phyloP scores from a whole-genome alignment of 2,113 vertebrate species.

The Tretioscincus oriximinensis region DNA sequence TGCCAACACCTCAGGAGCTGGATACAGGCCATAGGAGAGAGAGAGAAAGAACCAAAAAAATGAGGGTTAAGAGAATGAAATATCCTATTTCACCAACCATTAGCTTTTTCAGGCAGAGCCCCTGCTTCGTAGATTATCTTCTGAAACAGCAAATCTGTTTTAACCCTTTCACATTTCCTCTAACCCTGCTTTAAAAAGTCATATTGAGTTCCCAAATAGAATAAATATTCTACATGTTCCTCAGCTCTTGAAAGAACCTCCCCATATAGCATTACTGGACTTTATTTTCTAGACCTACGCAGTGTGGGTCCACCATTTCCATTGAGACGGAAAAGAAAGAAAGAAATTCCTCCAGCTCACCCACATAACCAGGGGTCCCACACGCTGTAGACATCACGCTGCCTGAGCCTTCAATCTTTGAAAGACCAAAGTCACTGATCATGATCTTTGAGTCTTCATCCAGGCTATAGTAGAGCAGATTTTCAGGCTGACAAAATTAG shows the following conservation, averaged over 20 bases:
- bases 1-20: slow-evolving; percentile 94
- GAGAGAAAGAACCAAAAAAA: not conserved
- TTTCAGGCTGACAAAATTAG: slow-evolving; percentile 83
- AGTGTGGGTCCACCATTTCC: not conserved
- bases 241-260: not conserved
- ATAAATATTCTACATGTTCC: too few species aligned
- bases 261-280: not conserved
- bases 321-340: not conserved
- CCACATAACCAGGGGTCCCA: slow-evolving; percentile 82
- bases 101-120: not conserved
- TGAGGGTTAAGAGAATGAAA: not conserved
- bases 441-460: slow-evolving; percentile 98
- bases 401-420: slow-evolving; percentile 90
- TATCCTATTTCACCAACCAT: too few species aligned
- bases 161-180: too few species aligned
- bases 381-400: slow-evolving; percentile 88
- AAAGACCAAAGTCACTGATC: slow-evolving; percentile 97
- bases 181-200: too few species aligned
- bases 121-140: not conserved
- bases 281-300: not conserved
- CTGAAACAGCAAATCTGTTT: not conserved
- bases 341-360: slow-evolving; percentile 64
- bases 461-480: slow-evolving; percentile 95
- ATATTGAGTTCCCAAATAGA: too few species aligned
- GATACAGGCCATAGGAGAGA: not conserved